phyloP scores from a whole-genome alignment of 2,113 vertebrate genomes.

The Numenius arquata region DNA sequence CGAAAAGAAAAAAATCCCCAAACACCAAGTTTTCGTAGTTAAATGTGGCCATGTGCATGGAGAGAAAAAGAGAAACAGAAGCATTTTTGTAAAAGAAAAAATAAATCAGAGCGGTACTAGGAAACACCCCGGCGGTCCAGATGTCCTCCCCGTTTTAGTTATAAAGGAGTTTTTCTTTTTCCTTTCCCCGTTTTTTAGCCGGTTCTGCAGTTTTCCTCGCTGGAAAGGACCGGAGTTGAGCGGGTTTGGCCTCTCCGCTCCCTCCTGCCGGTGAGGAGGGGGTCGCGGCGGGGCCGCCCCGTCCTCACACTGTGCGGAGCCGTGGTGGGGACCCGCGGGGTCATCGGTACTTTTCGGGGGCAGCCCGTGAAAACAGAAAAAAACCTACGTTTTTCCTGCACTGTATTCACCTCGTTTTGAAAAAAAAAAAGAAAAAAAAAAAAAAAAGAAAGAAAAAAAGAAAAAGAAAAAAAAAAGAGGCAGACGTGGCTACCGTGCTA shows the following conservation, averaged over 20 bases:
- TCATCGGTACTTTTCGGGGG: not conserved
- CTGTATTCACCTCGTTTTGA: not conserved
- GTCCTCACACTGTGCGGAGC: not conserved
- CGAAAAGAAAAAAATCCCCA: no score
- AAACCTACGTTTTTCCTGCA: not conserved
- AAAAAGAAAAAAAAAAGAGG: not conserved
- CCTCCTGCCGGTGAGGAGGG: not conserved
- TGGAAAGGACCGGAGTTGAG: not conserved
- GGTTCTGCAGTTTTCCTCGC: not conserved
- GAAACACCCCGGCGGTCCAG: not conserved
- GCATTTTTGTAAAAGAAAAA: not conserved
- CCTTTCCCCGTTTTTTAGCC: not conserved
- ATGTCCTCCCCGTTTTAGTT: not conserved
- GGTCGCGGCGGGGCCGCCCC: not conserved
- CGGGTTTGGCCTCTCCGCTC: not conserved
- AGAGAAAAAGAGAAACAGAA: not conserved
- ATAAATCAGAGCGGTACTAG: not conserved
- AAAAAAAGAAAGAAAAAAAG: no score
- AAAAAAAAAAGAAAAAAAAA: not conserved
- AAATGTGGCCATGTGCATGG: no score
- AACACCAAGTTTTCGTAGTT: not conserved
- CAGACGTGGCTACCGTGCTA: not conserved
- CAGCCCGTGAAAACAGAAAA: not conserved
- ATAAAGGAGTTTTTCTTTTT: not conserved
- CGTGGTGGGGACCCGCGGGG: no score